Percentiles rank a stretch among this genome's conserved stretches.
Conservation (phyloP, 1,140 invertebrate genomes). For the Apis cerana region DNA sequence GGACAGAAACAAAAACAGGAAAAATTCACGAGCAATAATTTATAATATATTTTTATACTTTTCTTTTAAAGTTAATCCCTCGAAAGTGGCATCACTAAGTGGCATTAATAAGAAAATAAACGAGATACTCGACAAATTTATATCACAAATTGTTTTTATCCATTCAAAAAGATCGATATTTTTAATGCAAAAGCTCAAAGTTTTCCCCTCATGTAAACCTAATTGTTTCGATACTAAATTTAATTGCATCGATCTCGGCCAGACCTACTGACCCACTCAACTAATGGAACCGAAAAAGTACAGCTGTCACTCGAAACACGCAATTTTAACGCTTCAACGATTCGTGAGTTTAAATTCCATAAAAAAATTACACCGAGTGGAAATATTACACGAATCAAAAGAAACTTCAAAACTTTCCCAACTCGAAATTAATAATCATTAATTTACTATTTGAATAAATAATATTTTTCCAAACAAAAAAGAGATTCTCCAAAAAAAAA, state of each 20-base stretch:
- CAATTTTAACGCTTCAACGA: not conserved
- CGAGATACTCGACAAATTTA: too few relatives aligned
- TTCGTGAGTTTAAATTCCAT: not conserved
- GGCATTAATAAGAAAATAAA: too few relatives aligned
- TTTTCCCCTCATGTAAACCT: not conserved
- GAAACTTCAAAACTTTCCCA: too few relatives aligned
- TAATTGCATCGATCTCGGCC: not conserved
- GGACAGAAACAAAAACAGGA: not conserved
- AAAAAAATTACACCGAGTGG: too few relatives aligned
- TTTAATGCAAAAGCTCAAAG: not conserved
- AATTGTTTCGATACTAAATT: conserved; percentile 15
- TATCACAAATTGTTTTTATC: not conserved
- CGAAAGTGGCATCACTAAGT: too few relatives aligned
- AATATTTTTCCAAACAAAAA: too few relatives aligned
- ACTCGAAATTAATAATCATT: too few relatives aligned
- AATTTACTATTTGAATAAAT: too few relatives aligned
- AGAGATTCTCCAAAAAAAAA: too few relatives aligned
- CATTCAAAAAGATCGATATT: not conserved
- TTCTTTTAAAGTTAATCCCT: too few relatives aligned
- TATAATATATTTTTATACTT: too few relatives aligned
- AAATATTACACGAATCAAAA: too few relatives aligned
- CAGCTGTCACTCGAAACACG: not conserved
- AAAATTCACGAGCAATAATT: not conserved
- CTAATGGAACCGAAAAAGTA: not conserved
- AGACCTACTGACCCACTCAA: conserved; percentile 8